Evolutionary conservation across 2,888 invertebrate genomes (phyloP).

Genomic region (Tryphoninae sp.): DNA sequence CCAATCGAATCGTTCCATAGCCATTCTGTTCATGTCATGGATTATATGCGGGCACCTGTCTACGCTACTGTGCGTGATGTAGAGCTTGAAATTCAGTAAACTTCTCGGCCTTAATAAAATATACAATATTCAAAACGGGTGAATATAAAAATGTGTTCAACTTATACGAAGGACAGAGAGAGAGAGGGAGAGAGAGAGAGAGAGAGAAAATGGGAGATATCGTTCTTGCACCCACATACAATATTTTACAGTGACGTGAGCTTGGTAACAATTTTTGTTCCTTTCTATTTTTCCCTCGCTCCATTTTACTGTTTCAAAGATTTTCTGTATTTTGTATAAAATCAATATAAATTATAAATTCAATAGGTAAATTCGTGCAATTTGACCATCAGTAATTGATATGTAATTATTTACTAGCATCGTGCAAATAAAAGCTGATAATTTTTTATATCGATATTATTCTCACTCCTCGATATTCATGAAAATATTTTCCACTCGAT

Average conservation of each 20-base stretch:
- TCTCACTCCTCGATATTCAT: neutral
- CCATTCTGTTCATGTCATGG: neutral
- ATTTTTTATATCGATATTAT: constrained; percentile 12
- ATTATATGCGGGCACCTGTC: neutral
- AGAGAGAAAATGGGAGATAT: too few species aligned
- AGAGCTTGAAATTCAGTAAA: constrained; percentile 42
- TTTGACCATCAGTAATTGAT: neutral
- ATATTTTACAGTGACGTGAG: constrained; percentile 11
- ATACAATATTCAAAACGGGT: constrained; percentile 53
- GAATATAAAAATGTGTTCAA: constrained; percentile 41
- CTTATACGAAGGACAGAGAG: neutral
- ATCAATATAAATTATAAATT: constrained; percentile 5
- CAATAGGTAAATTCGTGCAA: constrained; percentile 1
- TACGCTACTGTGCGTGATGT: neutral
- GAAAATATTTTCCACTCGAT: constrained; percentile 19
- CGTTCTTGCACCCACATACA: neutral
- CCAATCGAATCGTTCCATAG: neutral
- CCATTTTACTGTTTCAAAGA: too few species aligned
- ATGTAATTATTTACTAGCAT: constrained; percentile 24
- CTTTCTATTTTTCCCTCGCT: too few species aligned
- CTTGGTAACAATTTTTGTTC: neutral
- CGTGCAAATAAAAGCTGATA: constrained; percentile 9
- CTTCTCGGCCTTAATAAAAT: constrained; percentile 27
- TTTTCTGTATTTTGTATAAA: too few species aligned
- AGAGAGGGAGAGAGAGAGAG: neutral